Evolutionary conservation across 2,888 invertebrate species (phyloP), one percentile per base, ranked within the genome.

Genomic region (Alloplasta piceator): DNA sequence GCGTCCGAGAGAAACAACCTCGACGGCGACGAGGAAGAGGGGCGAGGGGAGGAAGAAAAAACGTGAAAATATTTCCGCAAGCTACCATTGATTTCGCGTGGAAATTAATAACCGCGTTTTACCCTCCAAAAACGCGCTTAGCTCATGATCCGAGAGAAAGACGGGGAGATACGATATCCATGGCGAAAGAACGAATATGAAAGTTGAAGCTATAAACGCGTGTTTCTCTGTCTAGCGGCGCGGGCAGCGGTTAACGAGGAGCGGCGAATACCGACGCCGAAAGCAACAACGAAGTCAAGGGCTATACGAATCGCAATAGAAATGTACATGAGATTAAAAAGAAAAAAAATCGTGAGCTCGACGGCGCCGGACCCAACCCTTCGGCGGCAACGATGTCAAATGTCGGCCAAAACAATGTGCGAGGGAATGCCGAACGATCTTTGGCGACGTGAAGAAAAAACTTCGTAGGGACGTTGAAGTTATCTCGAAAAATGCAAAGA

Each of bases 351-450:
- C n/a, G n/a, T n/a, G n/a, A n/a, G 5, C 12, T 52, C 14, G 7
- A 4, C 14, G 14, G 9, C 41, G 5, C 38, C 14, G 56, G 78
- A 74, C 80, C 82, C 78, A 77, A 74, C 78, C 78, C 82, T 78
- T 61, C n/a, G 48, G 55, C 14, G 16, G n/a, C 52, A 9, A 63
- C 77, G 67, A 80, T 82, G 82, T 82, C 79, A 80, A 79, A 77
- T 74, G 74, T 78, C 68, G 55, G 78, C 74, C 82, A 84, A 84
- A 84, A 84, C 83, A 84, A 84, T 78, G 73, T 4, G 73, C 12
- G 6, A 26, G 26, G 79, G 68, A 73, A 75, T 67, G 67, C 68
- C 68, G 60, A 67, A 61, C 67, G 73, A 78, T 56, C 52, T 75
- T 75, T 75, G 75, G 75, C 6, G 74, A 52, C 52, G 67, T 60